Evolutionary conservation across 2,888 invertebrate genomes (phyloP).

Genomic region (Baccha elongata): DNA sequence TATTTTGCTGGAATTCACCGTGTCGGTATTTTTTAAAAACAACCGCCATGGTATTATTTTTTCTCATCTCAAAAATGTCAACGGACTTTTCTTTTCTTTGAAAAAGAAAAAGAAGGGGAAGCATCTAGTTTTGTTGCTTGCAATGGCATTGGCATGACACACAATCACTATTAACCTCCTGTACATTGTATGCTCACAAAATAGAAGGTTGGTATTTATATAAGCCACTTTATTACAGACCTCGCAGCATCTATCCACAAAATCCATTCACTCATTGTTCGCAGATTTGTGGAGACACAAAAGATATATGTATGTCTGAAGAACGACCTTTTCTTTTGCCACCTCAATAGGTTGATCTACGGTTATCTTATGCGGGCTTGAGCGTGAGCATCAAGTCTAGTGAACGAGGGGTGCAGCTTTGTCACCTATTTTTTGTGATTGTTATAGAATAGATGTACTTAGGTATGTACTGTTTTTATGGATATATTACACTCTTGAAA

Average conservation of each 20-base stretch:
- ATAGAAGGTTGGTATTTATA: constrained; percentile 47
- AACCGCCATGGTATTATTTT: constrained; percentile 7
- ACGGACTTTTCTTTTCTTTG: constrained; percentile 50
- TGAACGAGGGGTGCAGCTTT: constrained; percentile 46
- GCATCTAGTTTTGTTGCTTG: not conserved
- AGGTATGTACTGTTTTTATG: not conserved
- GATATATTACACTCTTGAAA: not conserved
- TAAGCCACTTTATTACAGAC: constrained; percentile 61
- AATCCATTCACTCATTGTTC: constrained; percentile 66
- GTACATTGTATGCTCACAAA: constrained; percentile 16
- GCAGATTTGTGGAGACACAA: constrained; percentile 63
- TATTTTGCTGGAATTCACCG: constrained; percentile 38
- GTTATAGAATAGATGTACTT: not conserved
- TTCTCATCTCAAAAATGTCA: constrained; percentile 57
- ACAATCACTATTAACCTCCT: constrained; percentile 36
- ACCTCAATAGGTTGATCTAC: constrained; percentile 65
- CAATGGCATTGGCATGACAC: constrained; percentile 17
- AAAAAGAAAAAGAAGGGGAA: constrained; percentile 7
- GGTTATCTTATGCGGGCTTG: constrained; percentile 19
- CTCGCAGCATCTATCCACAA: constrained; percentile 59
- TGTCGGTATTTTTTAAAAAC: not conserved
- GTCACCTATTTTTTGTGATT: constrained; percentile 40
- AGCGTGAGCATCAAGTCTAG: constrained; percentile 19
- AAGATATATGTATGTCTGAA: constrained; percentile 36
- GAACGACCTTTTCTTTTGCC: constrained; percentile 67